A percentile compares a stretch with the other conserved stretches of the same genome.
These are phyloP conservation scores for Zingel zingel DNA, from an alignment of 2,113 vertebrate species.

Conservation along the genomic window DNA sequence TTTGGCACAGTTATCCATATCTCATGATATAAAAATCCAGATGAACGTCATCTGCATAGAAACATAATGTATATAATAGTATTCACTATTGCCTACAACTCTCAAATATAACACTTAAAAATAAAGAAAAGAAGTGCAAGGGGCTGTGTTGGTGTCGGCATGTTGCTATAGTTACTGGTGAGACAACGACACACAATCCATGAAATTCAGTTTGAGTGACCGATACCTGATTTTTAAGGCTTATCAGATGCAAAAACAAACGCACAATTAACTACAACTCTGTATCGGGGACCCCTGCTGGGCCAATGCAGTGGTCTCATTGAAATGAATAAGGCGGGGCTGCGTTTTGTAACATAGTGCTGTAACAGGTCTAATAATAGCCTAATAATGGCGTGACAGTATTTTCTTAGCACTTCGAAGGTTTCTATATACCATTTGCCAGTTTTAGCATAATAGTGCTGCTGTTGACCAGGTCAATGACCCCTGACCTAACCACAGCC, in stretches of 20 bases:
- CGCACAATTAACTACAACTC: neutral
- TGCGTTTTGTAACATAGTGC: neutral
- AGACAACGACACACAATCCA: neutral
- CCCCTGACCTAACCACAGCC: neutral
- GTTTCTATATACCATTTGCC: neutral
- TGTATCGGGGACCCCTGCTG: neutral
- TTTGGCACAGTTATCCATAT: neutral
- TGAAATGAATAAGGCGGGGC: slow-evolving; percentile 5
- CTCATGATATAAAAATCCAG: neutral
- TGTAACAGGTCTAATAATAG: neutral
- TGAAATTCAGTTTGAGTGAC: neutral
- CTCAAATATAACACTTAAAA: no score
- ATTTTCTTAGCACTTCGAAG: neutral
- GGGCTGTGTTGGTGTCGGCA: no score
- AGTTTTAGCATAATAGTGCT: neutral
- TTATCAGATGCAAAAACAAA: neutral
- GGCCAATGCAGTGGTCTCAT: neutral
- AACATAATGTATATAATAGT: no score
- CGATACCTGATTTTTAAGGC: neutral
- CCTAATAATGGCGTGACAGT: neutral
- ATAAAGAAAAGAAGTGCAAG: no score
- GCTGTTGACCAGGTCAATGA: neutral
- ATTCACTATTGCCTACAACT: no score
- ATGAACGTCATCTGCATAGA: neutral
- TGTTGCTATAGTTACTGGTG: no score